A percentile compares a stretch with the other conserved stretches of the same genome.
These are phyloP conservation scores for Naja naja DNA, from an alignment of 2,113 vertebrate genomes.

Conservation along the genomic window DNA sequence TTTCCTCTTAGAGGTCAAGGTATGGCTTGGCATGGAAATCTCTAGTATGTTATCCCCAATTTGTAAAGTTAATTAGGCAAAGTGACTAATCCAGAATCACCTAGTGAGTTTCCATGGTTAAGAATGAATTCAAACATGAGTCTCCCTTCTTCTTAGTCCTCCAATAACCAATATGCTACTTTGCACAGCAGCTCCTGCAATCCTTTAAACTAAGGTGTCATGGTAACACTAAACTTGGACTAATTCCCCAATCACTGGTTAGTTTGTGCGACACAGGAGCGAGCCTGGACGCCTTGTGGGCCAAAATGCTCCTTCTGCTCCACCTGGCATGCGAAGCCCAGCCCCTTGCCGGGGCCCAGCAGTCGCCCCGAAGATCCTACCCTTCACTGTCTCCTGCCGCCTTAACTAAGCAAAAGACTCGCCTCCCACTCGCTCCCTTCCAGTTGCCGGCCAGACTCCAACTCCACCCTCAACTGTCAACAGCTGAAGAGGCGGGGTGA, in stretches of 20 bases:
- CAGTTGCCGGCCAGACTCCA: background rate
- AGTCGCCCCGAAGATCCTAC: background rate
- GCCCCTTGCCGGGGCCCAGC: background rate
- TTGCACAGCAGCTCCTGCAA: background rate
- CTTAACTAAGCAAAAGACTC: background rate
- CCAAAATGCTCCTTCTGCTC: background rate
- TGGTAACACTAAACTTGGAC: background rate
- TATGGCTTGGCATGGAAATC: background rate
- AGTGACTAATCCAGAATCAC: background rate
- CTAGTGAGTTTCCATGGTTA: background rate
- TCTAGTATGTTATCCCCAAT: background rate
- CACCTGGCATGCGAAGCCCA: background rate
- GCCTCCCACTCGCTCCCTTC: background rate
- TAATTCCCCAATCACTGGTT: background rate
- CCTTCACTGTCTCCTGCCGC: background rate
- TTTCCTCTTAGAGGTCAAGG: background rate
- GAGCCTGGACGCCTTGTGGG: background rate
- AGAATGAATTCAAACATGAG: background rate
- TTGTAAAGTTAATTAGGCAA: background rate
- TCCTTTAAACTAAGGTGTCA: background rate
- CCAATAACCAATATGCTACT: background rate
- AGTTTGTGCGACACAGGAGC: background rate
- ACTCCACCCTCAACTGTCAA: background rate
- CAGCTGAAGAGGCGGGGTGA: background rate
- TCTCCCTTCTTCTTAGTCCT: background rate